Evolutionary conservation across 2,113 vertebrate species (phyloP).

Genomic region (Cyrtonyx montezumae): DNA sequence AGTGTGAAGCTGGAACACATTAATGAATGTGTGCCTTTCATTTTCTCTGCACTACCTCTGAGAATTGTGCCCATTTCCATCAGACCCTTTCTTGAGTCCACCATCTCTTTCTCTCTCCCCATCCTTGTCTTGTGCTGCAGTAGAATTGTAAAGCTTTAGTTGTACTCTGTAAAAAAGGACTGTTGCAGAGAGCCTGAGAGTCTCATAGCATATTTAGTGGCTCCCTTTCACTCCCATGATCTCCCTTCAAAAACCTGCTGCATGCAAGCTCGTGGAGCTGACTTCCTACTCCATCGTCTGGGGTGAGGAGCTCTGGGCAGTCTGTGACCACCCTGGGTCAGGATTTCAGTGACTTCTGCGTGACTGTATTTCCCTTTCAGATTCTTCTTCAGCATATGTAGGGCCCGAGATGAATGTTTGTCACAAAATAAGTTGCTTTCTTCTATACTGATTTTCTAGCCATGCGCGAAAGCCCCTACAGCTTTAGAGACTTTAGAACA

Average conservation of each 20-base stretch:
- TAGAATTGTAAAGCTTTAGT: background rate
- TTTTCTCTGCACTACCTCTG: background rate
- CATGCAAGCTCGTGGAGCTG: background rate
- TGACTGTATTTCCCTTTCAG: background rate
- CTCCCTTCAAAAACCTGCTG: background rate
- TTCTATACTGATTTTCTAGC: conserved; percentile 36
- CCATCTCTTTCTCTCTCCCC: background rate
- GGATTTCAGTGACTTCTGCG: background rate
- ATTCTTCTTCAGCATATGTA: background rate
- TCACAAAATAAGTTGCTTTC: conserved; percentile 20
- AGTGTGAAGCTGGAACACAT: background rate
- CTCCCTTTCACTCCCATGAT: background rate
- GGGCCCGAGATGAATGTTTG: background rate
- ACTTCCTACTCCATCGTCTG: background rate
- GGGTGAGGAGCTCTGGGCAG: background rate
- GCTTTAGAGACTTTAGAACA: conserved; percentile 58
- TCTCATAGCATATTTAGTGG: background rate
- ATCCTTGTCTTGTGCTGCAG: background rate
- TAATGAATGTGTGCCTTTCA: background rate
- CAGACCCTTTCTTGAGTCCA: background rate
- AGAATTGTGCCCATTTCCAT: background rate
- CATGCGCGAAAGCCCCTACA: conserved; percentile 36
- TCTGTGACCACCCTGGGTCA: background rate
- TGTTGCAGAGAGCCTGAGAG: background rate
- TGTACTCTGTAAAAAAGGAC: background rate